Evolutionary conservation across 1,140 invertebrate genomes (phyloP).

Genomic region (Penaeus indicus): DNA sequence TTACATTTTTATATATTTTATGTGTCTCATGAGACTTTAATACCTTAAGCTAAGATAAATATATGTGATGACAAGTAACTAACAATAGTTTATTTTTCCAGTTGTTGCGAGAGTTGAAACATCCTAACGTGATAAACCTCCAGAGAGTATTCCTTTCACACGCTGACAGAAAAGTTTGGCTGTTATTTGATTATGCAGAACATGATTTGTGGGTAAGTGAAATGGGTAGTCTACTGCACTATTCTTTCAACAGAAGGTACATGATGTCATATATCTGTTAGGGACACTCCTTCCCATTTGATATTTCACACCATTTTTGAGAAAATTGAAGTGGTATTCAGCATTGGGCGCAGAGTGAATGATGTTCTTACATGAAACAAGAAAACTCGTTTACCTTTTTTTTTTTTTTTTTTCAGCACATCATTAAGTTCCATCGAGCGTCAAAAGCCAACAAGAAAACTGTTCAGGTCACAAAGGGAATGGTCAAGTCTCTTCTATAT

Average conservation of each 20-base stretch:
- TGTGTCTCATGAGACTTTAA: too few species aligned
- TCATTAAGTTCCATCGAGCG: conserved; percentile 98
- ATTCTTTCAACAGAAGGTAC: too few species aligned
- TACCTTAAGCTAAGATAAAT: not conserved
- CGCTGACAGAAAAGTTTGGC: conserved; percentile 96
- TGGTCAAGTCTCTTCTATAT: conserved; percentile 98
- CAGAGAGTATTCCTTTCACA: conserved; percentile 98
- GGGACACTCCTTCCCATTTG: too few species aligned
- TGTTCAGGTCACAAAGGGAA: conserved; percentile 95
- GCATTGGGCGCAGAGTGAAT: too few species aligned
- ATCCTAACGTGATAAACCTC: conserved; percentile 97
- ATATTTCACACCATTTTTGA: too few species aligned
- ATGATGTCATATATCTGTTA: too few species aligned
- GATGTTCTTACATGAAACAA: not conserved
- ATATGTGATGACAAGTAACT: too few species aligned
- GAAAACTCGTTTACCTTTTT: conserved; percentile 41
- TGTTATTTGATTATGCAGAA: conserved; percentile 99
- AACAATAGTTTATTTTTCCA: conserved; percentile 72
- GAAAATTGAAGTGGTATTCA: too few species aligned
- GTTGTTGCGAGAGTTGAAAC: conserved; percentile 97
- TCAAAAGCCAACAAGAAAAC: conserved; percentile 98
- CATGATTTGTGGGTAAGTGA: conserved; percentile 94
- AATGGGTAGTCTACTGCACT: too few species aligned
- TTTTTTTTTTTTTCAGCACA: conserved; percentile 80
- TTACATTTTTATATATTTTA: too few species aligned